A percentile compares a stretch with the other conserved stretches of the same genome.
phyloP scores from a whole-genome alignment of 1,140 invertebrate genomes.

The Leptoteleia sp. region DNA sequence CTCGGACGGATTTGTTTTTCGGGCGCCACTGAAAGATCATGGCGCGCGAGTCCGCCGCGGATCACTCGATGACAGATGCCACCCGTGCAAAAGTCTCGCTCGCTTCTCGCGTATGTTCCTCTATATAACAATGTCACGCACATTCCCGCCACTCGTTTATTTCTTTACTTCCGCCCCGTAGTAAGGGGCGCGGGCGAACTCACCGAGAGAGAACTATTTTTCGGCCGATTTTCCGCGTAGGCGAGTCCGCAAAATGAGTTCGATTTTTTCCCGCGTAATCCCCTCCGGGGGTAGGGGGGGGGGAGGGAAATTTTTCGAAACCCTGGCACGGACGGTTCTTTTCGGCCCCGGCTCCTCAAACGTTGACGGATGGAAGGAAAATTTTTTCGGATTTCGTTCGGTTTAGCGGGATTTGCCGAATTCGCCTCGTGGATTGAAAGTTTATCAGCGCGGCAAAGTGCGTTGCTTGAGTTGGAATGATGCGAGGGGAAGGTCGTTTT shows the following conservation, averaged over 20 bases:
- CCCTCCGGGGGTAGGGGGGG: too few relatives aligned
- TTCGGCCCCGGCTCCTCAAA: not conserved
- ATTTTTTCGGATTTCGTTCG: not conserved
- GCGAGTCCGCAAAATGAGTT: conserved; percentile 37
- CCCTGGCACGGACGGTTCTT: conserved; percentile 1
- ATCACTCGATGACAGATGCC: conserved; percentile 60
- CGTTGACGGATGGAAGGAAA: not conserved
- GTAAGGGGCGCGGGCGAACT: conserved; percentile 69
- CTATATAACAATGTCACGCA: conserved; percentile 79
- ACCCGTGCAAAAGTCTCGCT: conserved; percentile 37
- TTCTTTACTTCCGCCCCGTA: conserved; percentile 79
- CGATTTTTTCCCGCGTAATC: conserved; percentile 42
- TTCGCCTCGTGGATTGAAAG: too few relatives aligned
- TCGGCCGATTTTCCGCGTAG: conserved; percentile 51
- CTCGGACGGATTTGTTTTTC: conserved; percentile 71
- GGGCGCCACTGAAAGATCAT: conserved; percentile 57
- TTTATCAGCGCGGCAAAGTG: too few relatives aligned
- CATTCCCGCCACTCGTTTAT: conserved; percentile 79
- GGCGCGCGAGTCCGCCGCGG: conserved; percentile 30
- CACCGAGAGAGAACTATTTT: conserved; percentile 23
- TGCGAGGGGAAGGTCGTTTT: too few relatives aligned
- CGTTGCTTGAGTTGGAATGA: too few relatives aligned
- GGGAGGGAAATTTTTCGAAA: conserved; percentile 12
- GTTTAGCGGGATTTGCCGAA: too few relatives aligned
- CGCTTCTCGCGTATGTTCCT: conserved; percentile 71